Base-by-base conservation (phyloP, 2,888 invertebrate genomes). In the Leucozona laternaria region DNA sequence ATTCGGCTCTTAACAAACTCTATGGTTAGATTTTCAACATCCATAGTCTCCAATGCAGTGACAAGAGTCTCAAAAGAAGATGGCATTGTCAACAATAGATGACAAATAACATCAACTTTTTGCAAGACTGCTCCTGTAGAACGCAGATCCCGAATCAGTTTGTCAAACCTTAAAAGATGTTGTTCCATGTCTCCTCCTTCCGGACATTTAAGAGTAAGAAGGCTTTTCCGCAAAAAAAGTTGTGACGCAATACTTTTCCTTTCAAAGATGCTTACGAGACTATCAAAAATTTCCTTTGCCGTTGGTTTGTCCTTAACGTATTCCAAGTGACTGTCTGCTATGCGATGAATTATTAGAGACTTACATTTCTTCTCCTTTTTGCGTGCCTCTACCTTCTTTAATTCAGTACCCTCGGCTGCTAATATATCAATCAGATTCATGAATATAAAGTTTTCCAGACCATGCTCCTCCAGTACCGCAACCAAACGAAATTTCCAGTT, bases 241-340 rank as follows among this genome's bases (percentile, higher is more conserved):
- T 45, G 45, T 11, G 45, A 45, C 17, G 45, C 45, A 17, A 57
- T 57, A 17, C 57, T 34, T 37, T 58, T 58, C 20, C 58, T 58
- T 28, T 58, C 37, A 20, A 58, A 58, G 22, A 15, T 58, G 1
- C 3, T 15, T 13, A 20, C 34, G 2, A 37, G 58, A 11, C 34
- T 58, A 0, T 5, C 11, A 11, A 34, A 58, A 17, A 58, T 20
- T 20, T 58, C 37, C 6, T 37, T 37, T 17, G 34, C 31, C 4
- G 31, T 57, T 4, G 2, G 7, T 34, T 57, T 57, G 57, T 57
- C 58, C 7, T 58, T 37, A 7, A 37, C 37, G 13, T 58, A 58
- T n/a, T 58, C 58, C 5, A 58, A 22, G 4, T 37, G 58, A 20
- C 58, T 58, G 37, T 37, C 34, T 7, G 37, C 37, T 20, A 37